These are phyloP conservation scores for Rhopalosiphum nymphaeae DNA, from an alignment of 2,888 invertebrate genomes.

Conservation along the genomic window DNA sequence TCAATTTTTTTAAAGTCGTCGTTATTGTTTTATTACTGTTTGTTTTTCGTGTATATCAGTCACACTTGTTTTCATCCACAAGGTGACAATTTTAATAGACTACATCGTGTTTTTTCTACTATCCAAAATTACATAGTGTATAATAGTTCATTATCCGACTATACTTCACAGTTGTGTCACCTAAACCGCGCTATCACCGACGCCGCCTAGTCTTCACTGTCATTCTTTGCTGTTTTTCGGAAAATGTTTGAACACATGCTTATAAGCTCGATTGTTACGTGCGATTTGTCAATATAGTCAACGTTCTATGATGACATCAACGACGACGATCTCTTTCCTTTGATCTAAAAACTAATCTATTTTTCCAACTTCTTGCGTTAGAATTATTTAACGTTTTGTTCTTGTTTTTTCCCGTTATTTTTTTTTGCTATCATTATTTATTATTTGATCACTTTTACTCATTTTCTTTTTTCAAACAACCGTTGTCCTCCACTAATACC, in stretches of 20 bases:
- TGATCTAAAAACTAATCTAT: background rate
- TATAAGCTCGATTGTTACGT: background rate
- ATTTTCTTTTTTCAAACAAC: background rate
- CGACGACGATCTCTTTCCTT: background rate
- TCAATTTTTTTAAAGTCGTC: background rate
- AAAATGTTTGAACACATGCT: background rate
- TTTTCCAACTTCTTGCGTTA: background rate
- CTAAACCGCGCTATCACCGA: background rate
- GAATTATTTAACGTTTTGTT: background rate
- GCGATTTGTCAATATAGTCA: background rate
- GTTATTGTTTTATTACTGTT: background rate
- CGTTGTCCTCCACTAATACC: background rate
- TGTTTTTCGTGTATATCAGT: background rate
- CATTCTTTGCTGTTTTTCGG: background rate
- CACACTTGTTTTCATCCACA: background rate
- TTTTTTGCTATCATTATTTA: background rate
- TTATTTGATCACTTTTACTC: background rate
- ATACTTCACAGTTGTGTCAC: background rate
- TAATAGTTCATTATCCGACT: background rate
- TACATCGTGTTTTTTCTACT: background rate
- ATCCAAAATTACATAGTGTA: background rate
- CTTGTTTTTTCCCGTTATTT: background rate
- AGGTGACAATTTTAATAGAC: background rate
- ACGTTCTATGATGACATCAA: background rate
- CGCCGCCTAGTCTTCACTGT: background rate